These are phyloP conservation scores for Acanthisitta chloris DNA, from an alignment of 2,113 vertebrate species.

Conservation along the genomic window DNA sequence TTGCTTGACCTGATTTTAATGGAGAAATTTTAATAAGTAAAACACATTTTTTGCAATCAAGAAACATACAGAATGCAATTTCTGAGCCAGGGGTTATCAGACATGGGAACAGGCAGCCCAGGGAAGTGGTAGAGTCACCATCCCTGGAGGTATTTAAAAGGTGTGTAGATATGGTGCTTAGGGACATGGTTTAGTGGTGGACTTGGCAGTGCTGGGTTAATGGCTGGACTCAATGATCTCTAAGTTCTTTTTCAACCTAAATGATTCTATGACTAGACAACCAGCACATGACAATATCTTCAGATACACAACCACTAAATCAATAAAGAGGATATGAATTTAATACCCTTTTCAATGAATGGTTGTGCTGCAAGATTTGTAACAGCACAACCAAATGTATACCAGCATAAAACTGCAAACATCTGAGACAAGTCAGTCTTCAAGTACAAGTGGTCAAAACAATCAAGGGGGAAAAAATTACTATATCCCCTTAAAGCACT, in stretches of 20 bases:
- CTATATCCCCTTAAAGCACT: neutral
- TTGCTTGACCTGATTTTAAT: neutral
- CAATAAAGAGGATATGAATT: neutral
- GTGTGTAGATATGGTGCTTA: neutral
- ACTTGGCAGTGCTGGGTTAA: neutral
- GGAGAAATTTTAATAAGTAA: neutral
- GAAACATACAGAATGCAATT: neutral
- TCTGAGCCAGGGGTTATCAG: neutral
- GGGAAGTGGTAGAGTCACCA: neutral
- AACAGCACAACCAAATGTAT: neutral
- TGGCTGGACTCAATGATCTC: neutral
- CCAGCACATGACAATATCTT: accelerated
- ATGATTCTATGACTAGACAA: neutral
- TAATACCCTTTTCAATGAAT: neutral
- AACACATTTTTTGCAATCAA: neutral
- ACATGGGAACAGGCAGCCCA: neutral
- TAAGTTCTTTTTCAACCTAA: neutral
- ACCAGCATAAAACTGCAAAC: neutral
- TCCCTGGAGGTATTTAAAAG: neutral
- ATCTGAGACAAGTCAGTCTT: neutral
- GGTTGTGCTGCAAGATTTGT: neutral
- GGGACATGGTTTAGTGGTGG: neutral
- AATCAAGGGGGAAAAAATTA: neutral
- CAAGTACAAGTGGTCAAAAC: neutral
- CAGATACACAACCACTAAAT: neutral